These are phyloP conservation scores for Sakesphorus luctuosus DNA, from an alignment of 2,113 vertebrate genomes.

Conservation along the genomic window DNA sequence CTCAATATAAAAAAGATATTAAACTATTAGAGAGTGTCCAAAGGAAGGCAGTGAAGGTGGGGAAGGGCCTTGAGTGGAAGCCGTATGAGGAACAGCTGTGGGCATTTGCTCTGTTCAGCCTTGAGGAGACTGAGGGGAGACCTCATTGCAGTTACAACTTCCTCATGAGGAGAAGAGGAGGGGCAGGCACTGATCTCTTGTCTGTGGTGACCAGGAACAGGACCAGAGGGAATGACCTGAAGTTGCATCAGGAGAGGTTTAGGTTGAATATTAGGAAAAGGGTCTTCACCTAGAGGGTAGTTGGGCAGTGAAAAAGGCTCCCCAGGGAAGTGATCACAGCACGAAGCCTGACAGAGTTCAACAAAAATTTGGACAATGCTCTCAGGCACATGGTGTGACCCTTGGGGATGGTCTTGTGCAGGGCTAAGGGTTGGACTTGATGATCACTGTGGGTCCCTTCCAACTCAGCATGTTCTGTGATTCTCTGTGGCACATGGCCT, in stretches of 20 bases:
- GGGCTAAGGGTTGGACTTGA: background rate
- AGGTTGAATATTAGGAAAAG: background rate
- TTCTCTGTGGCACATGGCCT: background rate
- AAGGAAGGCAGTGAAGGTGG: background rate
- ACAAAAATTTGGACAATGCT: background rate
- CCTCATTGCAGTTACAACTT: background rate
- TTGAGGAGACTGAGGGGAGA: background rate
- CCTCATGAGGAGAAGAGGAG: background rate
- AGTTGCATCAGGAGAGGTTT: background rate
- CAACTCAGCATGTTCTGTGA: background rate
- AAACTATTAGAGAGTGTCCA: background rate
- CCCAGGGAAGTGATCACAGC: background rate
- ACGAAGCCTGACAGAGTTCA: background rate
- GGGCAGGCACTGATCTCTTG: background rate
- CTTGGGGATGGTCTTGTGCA: background rate
- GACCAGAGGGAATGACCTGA: background rate
- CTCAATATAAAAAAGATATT: background rate
- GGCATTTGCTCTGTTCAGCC: background rate
- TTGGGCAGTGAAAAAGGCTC: background rate
- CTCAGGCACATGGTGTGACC: background rate
- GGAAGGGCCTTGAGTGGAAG: background rate
- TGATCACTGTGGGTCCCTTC: background rate
- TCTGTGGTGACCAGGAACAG: background rate
- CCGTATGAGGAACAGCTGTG: background rate
- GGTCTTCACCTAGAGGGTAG: background rate